Evolutionary conservation across 2,797 vertebrate genomes (phyloP), one percentile per base, ranked within the genome.

Genomic region (Eulemur rubriventer): DNA sequence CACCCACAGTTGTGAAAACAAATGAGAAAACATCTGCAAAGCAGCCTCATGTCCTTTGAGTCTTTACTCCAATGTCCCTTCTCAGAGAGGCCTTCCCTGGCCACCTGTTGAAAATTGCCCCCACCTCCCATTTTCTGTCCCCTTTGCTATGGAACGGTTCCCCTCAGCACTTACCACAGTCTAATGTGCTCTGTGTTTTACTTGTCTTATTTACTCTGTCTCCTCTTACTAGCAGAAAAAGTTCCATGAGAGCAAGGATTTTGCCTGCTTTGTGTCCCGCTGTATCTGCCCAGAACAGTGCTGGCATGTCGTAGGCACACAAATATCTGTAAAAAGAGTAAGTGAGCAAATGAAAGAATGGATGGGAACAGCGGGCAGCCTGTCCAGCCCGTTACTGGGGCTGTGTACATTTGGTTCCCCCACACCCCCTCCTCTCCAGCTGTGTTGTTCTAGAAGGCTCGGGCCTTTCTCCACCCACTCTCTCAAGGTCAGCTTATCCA

Each of bases 301-400:
- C 63, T 43, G 79, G 61, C 30, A 6, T 0, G 0, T 5, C 61
- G 52, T 6, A 61, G 16, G 59, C 7, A 22, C 7, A 18, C 18
- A 30, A 33, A 48, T 75, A 33, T 48, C 61, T 63, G 30, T n/a
- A 82, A 33, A 52, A 72, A 33, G 80, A 38, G 4, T 67, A 33
- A 50, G 14, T 30, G 13, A 73, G 4, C 13, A 59, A 52, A 26
- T 24, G 52, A 43, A 16, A 46, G 72, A n/a, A 48, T 35, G 43
- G 26, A 0, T 22, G 41, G 16, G 33, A 38, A 57, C n/a, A 9
- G 7, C 26, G 12, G 63, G 28, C 41, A 0, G 59, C 16, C 61
- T 10, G 30, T 33, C 70, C 12, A 0, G 41, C 52, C 20, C 2
- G 17, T 2, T 1, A 6, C 6, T 18, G 8, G 17, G 24, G 11